Conservation (phyloP, 2,888 invertebrate genomes). For the Nudaria mundana region DNA sequence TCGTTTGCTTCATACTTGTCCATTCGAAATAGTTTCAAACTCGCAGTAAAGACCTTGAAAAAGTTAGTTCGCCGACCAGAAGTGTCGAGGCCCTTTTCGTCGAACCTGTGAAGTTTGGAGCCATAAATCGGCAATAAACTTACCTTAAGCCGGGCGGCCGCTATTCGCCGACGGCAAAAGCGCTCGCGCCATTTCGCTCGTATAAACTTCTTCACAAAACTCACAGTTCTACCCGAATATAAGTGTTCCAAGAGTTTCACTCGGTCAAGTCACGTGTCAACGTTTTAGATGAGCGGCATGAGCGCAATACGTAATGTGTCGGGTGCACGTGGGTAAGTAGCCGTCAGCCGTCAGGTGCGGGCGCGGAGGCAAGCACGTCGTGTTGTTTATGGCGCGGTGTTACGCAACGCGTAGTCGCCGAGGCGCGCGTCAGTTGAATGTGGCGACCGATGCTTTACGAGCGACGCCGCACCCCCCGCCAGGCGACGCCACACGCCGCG, state of each 20-base stretch:
- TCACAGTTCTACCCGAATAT: slow-evolving; percentile 61
- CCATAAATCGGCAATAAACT: slow-evolving; percentile 79
- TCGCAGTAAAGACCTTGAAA: slow-evolving; percentile 46
- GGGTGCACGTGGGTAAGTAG: slow-evolving; percentile 69
- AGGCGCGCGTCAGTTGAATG: slow-evolving; percentile 80
- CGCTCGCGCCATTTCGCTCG: slow-evolving; percentile 70
- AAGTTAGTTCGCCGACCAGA: slow-evolving; percentile 68
- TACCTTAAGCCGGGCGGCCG: slow-evolving; percentile 74
- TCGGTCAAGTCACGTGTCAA: slow-evolving; percentile 75
- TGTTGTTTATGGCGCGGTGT: slow-evolving; percentile 77
- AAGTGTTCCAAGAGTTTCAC: slow-evolving; percentile 68
- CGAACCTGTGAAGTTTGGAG: slow-evolving; percentile 57
- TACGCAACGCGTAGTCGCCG: slow-evolving; percentile 81
- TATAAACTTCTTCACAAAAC: slow-evolving; percentile 73
- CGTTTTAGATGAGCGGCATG: slow-evolving; percentile 74
- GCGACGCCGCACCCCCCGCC: slow-evolving; percentile 71
- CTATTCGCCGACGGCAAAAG: slow-evolving; percentile 72
- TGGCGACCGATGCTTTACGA: slow-evolving; percentile 80
- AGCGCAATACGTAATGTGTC: slow-evolving; percentile 73
- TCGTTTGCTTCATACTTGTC: slow-evolving; percentile 27
- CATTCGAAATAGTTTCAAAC: slow-evolving; percentile 41
- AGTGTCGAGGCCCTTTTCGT: slow-evolving; percentile 55
- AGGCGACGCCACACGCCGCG: slow-evolving; percentile 76
- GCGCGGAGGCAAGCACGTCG: slow-evolving; percentile 67
- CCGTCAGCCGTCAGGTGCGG: slow-evolving; percentile 60